Evolutionary conservation across 2,113 vertebrate genomes (phyloP), one percentile per base, ranked within the genome.

Genomic region (Mesembrinibis cayennensis): DNA sequence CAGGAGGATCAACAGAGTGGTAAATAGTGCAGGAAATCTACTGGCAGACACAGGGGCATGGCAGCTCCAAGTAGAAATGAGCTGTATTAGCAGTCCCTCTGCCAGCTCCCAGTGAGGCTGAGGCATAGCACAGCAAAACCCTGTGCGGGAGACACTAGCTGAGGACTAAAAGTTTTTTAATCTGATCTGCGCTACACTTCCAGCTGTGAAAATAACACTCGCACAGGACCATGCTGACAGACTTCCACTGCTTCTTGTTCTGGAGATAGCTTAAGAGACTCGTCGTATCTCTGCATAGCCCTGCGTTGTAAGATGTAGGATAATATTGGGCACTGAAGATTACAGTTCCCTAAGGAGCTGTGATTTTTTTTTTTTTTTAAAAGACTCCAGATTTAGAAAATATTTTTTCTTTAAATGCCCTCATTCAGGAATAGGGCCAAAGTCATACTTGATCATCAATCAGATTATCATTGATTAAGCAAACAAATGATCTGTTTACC

Each of bases 181-280:
- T 96, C 95, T 94, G 40, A 82, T 97, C 74, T 73, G 62, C 79
- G 93, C 74, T 93, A 88, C 11, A 8, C 20, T 80, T 96, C 96
- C 93, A 96, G 78, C 93, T 96, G 96, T 93, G 96, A 74, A 96
- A 97, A 96, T 95, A 93, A 69, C 74, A 90, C 58, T 90, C 71
- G 58, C 53, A 85, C 17, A 90, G 74, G 87, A 93, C 87, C 92
- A 95, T 80, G 87, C 95, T 96, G 93, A 82, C 82, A 93, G 87
- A 92, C 93, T 93, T 93, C 45, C 63, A 56, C 62, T 87, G 90
- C 58, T 82, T 61, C 87, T 89, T 94, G 61, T 65, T 93, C 84
- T 80, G 71, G 49, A 93, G 87, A 72, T 32, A 89, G 66, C 73
- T 91, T 93, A 96, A 80, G 25, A 80, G 58, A 62, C 13, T 63